A percentile compares a stretch with the other conserved stretches of the same genome.
phyloP scores from a whole-genome alignment of 1,140 invertebrate species.

The Listronotus oregonensis region DNA sequence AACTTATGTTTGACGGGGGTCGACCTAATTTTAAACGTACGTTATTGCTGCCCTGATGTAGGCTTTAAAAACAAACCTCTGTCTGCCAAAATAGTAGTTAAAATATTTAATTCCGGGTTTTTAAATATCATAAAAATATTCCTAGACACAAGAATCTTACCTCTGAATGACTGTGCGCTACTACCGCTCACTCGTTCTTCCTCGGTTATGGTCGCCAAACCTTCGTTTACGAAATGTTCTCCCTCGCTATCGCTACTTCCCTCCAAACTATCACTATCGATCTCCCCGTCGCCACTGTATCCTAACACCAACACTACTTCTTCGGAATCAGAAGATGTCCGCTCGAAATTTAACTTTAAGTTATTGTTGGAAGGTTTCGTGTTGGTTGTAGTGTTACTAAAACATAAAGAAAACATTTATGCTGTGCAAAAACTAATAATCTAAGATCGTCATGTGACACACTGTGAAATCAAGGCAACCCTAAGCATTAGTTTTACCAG shows the following conservation, averaged over 20 bases:
- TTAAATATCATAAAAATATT: no score
- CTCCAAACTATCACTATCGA: conserved; percentile 37
- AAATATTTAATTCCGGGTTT: no score
- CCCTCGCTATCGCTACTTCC: conserved; percentile 41
- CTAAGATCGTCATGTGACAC: no score
- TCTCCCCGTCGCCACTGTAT: conserved; percentile 15
- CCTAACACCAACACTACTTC: conserved; percentile 19
- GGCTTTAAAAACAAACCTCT: no score
- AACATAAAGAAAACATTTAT: background rate
- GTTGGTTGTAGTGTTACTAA: conserved; percentile 25
- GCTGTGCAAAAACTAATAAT: no score
- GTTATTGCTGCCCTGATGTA: no score
- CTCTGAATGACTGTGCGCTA: conserved; percentile 42
- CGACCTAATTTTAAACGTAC: no score
- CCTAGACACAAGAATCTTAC: conserved; percentile 27
- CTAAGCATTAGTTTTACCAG: no score
- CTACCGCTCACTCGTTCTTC: conserved; percentile 48
- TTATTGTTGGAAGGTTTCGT: conserved; percentile 24
- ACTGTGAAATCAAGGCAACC: no score
- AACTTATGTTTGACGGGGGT: no score
- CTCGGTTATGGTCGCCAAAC: conserved; percentile 53
- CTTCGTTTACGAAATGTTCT: conserved; percentile 47
- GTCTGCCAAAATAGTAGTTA: no score
- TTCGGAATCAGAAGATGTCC: conserved; percentile 18
- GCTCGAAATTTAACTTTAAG: conserved; percentile 6